Conservation (phyloP, 2,888 invertebrate genomes). For the Yponomeuta evonymella region DNA sequence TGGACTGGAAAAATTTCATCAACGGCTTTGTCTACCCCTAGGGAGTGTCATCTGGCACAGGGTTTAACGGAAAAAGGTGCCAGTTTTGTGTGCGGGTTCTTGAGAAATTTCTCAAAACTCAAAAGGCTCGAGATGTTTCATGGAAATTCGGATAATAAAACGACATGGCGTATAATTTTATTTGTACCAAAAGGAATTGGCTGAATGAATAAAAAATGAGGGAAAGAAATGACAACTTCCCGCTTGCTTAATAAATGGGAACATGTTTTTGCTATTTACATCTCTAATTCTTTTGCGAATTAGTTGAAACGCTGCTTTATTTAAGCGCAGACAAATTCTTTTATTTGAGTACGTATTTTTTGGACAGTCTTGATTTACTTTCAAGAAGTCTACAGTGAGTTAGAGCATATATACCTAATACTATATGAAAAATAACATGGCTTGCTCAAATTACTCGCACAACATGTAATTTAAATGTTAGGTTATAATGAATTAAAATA, state of each 20-base stretch:
- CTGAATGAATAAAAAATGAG: constrained; percentile 47
- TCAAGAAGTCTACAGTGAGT: background rate
- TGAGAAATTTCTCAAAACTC: background rate
- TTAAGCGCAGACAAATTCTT: background rate
- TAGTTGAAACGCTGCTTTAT: background rate
- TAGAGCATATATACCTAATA: too few species aligned
- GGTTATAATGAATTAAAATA: too few species aligned
- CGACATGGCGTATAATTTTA: constrained; percentile 44
- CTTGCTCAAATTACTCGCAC: too few species aligned
- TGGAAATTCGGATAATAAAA: constrained; percentile 41
- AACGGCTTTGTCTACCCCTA: too few species aligned
- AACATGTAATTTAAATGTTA: too few species aligned
- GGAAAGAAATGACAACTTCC: background rate
- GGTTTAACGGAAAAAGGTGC: too few species aligned
- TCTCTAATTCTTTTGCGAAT: constrained; percentile 10
- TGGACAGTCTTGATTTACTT: background rate
- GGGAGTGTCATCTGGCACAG: too few species aligned
- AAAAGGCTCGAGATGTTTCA: constrained; percentile 28
- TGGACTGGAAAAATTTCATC: too few species aligned
- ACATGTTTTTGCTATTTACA: constrained; percentile 15
- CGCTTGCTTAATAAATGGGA: constrained; percentile 11
- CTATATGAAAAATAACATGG: too few species aligned
- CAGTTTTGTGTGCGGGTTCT: too few species aligned
- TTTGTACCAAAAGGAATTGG: constrained; percentile 27
- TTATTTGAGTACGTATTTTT: too few species aligned